Evolutionary conservation across 2,888 invertebrate genomes (phyloP), one percentile per base, ranked within the genome.

Genomic region (Netelia inedita): DNA sequence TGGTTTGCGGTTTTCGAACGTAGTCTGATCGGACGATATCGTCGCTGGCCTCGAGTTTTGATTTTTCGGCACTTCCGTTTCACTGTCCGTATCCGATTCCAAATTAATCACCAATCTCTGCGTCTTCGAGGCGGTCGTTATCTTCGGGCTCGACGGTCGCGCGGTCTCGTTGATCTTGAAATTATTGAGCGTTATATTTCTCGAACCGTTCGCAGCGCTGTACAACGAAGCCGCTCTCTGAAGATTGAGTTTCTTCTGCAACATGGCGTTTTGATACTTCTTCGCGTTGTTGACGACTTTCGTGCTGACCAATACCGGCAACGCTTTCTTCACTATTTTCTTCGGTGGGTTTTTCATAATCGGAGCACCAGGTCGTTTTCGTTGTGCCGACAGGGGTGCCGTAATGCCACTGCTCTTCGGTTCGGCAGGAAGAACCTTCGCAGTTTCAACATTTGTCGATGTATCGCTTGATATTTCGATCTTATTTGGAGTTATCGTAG

Each of bases 231-330:
- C 83, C 5, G 88, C 87, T 46, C 91, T 92, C 55, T 90, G 92
- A 28, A 90, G 76, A 69, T 89, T 89, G 28, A 91, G 61, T 72
- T 88, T 92, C 43, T 87, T 92, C 50, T 91, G 92, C 10, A 89
- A 55, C 72, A 91, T 80, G 11, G 88, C 83, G 21, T 92, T 92
- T 68, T 91, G 91, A 69, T 89, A 92, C 28, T 89, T 91, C 46
- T 93, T 93, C 0, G 92, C 91, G 28, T 93, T 92, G 66, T 92
- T 93, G 2, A 92, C 89, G 46, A 91, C 90, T 73, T 90, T 92
- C 8, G 91, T 89, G 43, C 90, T 90, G 2, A 89, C 90, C 50
- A 91, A 88, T 11, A 88, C 72, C 61, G 81, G 76, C 8, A 85
- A 79, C 1, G 87, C 23, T 79, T 89, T 91, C 75, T 89, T 93